Base-by-base conservation (phyloP, 2,113 vertebrate species). In the Platichthys flesus region DNA sequence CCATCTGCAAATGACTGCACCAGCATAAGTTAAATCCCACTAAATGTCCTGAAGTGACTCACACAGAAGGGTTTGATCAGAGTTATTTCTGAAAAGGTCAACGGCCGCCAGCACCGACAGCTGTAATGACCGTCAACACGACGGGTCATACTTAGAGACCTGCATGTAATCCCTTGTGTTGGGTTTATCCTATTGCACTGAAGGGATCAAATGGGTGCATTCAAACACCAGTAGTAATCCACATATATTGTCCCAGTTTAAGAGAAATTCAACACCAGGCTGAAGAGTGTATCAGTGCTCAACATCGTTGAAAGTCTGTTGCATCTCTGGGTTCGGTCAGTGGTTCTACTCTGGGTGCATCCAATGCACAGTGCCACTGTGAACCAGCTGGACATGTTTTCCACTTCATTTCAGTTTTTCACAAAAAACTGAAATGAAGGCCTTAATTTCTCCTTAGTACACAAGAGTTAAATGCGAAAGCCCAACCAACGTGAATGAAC, bases 41-140 rank as follows among this genome's bases (percentile, higher is more conserved):
- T 79, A 83, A 86, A 90, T 88, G 74, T 85, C 88, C 84, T 75
- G 62, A 85, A 81, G 83, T 84, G 72, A 81, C 78, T 69, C 60
- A 62, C 60, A 78, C 24, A 66, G 55, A 75, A 58, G 64, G 65
- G 21, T 85, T 86, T 88, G 71, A 83, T 59, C 60, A 64, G 63
- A 26, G 76, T 62, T 78, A 68, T 51, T 66, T 74, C 67, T 59
- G 37, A 85, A 90, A 89, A 88, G 88, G 86, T 88, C 57, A 31
- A 74, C 62, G 52, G 37, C 40, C 74, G 80, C 69, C 72, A 64
- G 72, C 70, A 68, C 51, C 15, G 24, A 76, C 81, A 88, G 78
- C 70, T 84, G 73, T 85, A 80, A 83, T 78, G 84, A 86, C 74
- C 23, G 9, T 68, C 76, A 82, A 68, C 72, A 74, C 31, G 59